Evolutionary conservation across 2,888 invertebrate genomes (phyloP).

Genomic region (Proisotoma minuta): DNA sequence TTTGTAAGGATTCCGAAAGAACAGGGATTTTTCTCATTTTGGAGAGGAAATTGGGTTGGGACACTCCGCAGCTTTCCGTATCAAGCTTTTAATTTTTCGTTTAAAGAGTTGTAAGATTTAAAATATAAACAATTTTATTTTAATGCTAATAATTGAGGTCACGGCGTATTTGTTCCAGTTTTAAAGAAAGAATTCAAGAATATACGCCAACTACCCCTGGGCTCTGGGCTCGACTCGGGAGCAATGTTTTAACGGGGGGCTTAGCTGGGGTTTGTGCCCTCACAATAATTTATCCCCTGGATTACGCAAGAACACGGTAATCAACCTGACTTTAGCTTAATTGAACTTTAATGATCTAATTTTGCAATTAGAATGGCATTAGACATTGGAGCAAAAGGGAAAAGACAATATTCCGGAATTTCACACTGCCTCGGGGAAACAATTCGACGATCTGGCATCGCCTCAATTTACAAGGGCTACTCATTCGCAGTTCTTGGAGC

Average conservation of each 20-base stretch:
- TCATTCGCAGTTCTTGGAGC: constrained; percentile 33
- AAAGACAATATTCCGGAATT: constrained; percentile 11
- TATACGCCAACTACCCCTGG: no score
- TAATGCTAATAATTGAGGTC: not conserved
- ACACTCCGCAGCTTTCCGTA: constrained; percentile 36
- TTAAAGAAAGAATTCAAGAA: constrained; percentile 2
- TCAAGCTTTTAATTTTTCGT: constrained; percentile 39
- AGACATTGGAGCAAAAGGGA: constrained; percentile 8
- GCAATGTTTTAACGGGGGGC: constrained; percentile 33
- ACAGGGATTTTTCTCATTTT: constrained; percentile 30
- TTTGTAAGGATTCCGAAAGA: constrained; percentile 26
- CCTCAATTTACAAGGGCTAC: constrained; percentile 33
- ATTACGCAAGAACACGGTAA: constrained; percentile 37
- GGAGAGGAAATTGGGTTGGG: constrained; percentile 36
- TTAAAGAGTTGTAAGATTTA: constrained; percentile 37
- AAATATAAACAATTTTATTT: not conserved
- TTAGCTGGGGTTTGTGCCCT: constrained; percentile 31
- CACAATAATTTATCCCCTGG: constrained; percentile 37
- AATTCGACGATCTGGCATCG: constrained; percentile 17
- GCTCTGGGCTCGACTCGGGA: not conserved
- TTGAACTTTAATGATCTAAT: constrained; percentile 1
- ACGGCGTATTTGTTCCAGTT: not conserved
- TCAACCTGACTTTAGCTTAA: not conserved
- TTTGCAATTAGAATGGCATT: constrained; percentile 26
- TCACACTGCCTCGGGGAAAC: constrained; percentile 13